Evolutionary conservation across 2,888 invertebrate genomes (phyloP), one percentile per base, ranked within the genome.

Genomic region (Cantharis rustica): DNA sequence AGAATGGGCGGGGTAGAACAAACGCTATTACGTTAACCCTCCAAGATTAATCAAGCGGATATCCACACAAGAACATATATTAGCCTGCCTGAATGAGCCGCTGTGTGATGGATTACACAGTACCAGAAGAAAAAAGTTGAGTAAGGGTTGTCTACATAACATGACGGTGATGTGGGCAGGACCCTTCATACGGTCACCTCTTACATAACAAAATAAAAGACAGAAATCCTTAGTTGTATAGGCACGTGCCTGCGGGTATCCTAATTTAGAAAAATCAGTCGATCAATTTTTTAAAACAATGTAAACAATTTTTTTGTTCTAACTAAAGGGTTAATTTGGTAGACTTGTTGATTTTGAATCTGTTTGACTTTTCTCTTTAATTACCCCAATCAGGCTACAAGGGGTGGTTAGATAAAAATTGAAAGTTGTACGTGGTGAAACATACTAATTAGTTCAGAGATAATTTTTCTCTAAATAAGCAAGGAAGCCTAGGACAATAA

Each of bases 11-110:
- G 80, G 78, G 80, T 77, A 80, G 78, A 77, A 77, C 79, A 81
- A 80, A 79, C 79, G 80, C 71, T 75, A 75, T 77, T 81, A 80
- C 82, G 81, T 82, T 83, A 83, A 80, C 80, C 79, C 80, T 78
- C 80, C 75, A 82, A 80, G 81, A 83, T 82, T 82, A 84, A 84
- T 83, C 83, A 83, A 82, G 81, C 82, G 81, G 83, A 84, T 84
- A 83, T 82, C 80, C 82, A 83, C 83, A 82, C 82, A 81, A 81
- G 78, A 81, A 78, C 76, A 80, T 80, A 81, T 78, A 83, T 82
- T 82, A 82, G 80, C 72, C 70, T 78, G 78, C 72, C 72, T 70
- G 62, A 69, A 69, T 68, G 76, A 76, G 62, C 73, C 71, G 69
- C 76, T 71, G 72, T 77, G 75, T 77, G 77, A 77, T 77, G 75